Percentiles rank a stretch among this genome's conserved stretches.
These are phyloP conservation scores for Zalophus californianus DNA, from an alignment of 2,797 vertebrate genomes.

Conservation along the genomic window DNA sequence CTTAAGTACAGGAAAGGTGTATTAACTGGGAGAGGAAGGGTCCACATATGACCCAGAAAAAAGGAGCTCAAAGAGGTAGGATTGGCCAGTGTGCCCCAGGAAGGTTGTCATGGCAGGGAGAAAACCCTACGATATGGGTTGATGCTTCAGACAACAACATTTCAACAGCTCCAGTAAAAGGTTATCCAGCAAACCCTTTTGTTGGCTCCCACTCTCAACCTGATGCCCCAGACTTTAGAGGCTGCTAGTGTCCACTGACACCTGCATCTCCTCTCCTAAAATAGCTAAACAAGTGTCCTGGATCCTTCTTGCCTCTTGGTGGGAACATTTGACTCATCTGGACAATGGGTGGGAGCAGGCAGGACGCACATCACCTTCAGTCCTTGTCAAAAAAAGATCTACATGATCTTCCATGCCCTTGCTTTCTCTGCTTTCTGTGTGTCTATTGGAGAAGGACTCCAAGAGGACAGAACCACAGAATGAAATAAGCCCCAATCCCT, in stretches of 20 bases:
- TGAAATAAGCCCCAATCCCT: neutral
- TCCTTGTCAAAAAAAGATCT: neutral
- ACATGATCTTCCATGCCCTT: neutral
- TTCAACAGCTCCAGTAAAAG: neutral
- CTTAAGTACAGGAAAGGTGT: neutral
- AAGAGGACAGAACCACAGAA: neutral
- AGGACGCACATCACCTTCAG: neutral
- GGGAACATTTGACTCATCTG: neutral
- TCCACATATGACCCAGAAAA: neutral
- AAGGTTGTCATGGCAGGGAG: neutral
- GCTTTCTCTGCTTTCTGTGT: neutral
- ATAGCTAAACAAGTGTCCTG: neutral
- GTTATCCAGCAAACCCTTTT: neutral
- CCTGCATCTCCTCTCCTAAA: neutral
- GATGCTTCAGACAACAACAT: neutral
- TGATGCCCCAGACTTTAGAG: accelerated
- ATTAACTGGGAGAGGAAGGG: neutral
- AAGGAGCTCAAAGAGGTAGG: neutral
- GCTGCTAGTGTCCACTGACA: accelerated
- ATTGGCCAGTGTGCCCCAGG: too few species aligned
- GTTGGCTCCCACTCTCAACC: too few species aligned
- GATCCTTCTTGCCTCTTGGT: neutral
- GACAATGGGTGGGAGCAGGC: neutral
- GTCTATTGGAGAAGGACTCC: neutral
- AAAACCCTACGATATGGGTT: too few species aligned